Conservation (phyloP, 2,797 vertebrate genomes). For the Eidolon dupreanum region DNA sequence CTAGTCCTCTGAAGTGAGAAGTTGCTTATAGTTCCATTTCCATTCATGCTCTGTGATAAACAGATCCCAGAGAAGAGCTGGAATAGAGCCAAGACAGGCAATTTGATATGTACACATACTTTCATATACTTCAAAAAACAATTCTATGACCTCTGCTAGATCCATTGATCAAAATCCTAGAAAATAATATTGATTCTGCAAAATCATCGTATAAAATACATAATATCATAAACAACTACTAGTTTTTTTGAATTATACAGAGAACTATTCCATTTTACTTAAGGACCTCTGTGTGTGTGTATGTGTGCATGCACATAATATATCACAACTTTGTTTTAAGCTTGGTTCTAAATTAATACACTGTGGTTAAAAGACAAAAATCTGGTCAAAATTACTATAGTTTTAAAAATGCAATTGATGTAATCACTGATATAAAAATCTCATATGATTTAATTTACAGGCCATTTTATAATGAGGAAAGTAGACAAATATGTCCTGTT, state of each 20-base stretch:
- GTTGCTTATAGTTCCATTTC: slow-evolving; percentile 74
- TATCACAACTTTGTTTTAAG: background rate
- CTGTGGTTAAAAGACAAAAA: slow-evolving; percentile 4
- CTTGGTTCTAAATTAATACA: background rate
- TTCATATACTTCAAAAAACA: slow-evolving; percentile 59
- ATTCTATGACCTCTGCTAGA: background rate
- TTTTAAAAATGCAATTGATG: background rate
- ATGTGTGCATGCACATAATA: background rate
- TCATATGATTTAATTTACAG: background rate
- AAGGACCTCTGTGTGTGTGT: background rate
- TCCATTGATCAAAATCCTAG: background rate
- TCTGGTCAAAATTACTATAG: background rate
- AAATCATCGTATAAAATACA: slow-evolving; percentile 2
- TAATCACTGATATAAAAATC: background rate
- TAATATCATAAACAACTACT: background rate
- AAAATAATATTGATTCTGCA: slow-evolving; percentile 23
- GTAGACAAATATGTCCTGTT: background rate
- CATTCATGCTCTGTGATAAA: slow-evolving; percentile 59
- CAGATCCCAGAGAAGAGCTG: slow-evolving; percentile 56
- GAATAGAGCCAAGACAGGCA: slow-evolving; percentile 36
- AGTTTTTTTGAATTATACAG: background rate
- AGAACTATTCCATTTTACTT: background rate
- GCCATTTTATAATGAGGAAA: background rate
- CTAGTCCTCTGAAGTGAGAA: slow-evolving; percentile 58
- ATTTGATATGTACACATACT: slow-evolving; percentile 49